These are phyloP conservation scores for Scatophagus argus DNA, from an alignment of 2,113 vertebrate species.

Conservation along the genomic window DNA sequence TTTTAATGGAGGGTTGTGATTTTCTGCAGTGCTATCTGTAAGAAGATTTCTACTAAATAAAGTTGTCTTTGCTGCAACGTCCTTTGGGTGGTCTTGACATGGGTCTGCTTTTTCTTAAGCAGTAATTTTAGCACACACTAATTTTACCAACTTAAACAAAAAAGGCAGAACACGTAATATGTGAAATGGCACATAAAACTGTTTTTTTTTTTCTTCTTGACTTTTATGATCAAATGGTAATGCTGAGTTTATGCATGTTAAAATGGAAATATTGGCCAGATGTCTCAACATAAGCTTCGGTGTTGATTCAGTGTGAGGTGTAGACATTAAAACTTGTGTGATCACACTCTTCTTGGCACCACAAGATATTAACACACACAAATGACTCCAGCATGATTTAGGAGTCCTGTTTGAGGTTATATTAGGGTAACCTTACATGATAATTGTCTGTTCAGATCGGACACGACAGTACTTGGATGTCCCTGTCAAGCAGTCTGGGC, in stretches of 20 bases:
- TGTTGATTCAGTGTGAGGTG: conserved; percentile 23
- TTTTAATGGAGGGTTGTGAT: conserved; percentile 3
- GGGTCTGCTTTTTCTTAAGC: neutral
- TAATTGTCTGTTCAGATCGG: conserved; percentile 42
- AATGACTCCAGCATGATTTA: neutral
- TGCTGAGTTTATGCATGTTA: conserved; percentile 30
- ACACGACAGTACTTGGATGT: conserved; percentile 11
- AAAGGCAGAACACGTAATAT: conserved; percentile 1
- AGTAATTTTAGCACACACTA: neutral
- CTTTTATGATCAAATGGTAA: conserved; percentile 17
- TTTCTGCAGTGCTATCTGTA: conserved; percentile 19
- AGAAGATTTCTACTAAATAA: conserved; percentile 65
- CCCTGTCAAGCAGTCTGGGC: neutral
- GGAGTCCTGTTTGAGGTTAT: neutral
- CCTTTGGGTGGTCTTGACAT: neutral
- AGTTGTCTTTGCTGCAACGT: conserved; percentile 17
- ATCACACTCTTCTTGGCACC: conserved; percentile 18
- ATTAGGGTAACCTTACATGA: neutral
- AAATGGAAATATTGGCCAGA: conserved; percentile 32
- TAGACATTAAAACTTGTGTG: conserved; percentile 11
- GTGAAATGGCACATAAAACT: neutral
- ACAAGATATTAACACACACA: conserved; percentile 2
- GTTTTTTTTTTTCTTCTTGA: neutral
- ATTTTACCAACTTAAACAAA: neutral
- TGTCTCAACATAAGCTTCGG: neutral